Evolutionary conservation across 2,888 invertebrate species (phyloP), one percentile per base, ranked within the genome.

Genomic region (Helleia helle): DNA sequence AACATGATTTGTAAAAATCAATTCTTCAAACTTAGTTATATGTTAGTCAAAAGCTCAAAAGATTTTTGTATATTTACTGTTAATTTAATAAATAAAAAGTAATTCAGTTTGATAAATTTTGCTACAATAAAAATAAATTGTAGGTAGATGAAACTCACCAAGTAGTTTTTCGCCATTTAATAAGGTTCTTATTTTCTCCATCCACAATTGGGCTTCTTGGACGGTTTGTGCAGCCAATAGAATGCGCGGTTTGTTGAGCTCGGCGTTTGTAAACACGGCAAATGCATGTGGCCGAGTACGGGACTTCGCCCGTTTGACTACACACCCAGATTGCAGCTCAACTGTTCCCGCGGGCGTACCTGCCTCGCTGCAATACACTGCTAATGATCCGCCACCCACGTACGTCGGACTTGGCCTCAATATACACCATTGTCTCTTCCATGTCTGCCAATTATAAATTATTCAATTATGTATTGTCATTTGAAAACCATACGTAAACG

Each of bases 261-360:
- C 80, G 8, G 80, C 84, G 1, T 77, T 59, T 4, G 87, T 79
- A 56, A 91, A 90, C 44, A 92, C 87, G 2, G 90, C 91, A 58
- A 92, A 92, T 7, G 91, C 90, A 58, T 88, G 88, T 22, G 87
- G 87, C 51, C 91, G 89, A 2, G 90, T 87, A 52, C 88, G 87
- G 9, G 91, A 91, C 56, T 89, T 88, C 2, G 90, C 88, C 42
- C 91, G 74, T 44, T 88, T 87, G 17, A 91, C 80, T 15, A 87
- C 71, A 37, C 89, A 87, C 30, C 87, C 87, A 11, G 84, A 62
- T 0, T 90, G 89, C 42, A 91, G 70, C 31, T 86, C 76, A 38
- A 89, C 72, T 27, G 83, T 75, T 15, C 83, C 83, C 36, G 77
- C 83, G 5, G 77, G 59, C 27, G 77, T 70, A 11, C 83, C 83